phyloP scores from a whole-genome alignment of 2,797 vertebrate species.

The Cynopterus sphinx region DNA sequence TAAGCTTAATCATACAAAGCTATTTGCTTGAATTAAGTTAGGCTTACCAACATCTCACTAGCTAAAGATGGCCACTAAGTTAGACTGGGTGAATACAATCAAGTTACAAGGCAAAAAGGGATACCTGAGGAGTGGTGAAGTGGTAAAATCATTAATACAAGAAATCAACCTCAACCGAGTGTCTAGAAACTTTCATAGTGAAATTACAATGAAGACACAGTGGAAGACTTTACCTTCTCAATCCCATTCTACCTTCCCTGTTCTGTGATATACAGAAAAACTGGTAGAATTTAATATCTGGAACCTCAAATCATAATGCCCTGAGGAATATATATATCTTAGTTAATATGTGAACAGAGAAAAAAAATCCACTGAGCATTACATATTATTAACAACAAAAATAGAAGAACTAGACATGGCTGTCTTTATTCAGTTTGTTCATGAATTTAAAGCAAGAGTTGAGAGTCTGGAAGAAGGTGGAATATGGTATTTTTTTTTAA shows the following conservation, averaged over 20 bases:
- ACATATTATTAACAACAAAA: background rate
- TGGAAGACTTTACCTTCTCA: background rate
- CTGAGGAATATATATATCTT: background rate
- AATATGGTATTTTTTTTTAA: background rate
- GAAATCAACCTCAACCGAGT: background rate
- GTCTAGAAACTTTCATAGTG: background rate
- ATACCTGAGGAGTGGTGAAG: background rate
- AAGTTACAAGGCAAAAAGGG: background rate
- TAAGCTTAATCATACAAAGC: background rate
- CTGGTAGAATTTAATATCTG: background rate
- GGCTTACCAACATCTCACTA: background rate
- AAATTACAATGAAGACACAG: background rate
- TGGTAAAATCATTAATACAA: background rate
- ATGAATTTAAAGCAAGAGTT: background rate
- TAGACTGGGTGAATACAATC: background rate
- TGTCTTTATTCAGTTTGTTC: background rate
- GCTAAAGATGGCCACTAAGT: background rate
- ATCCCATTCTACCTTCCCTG: fast-evolving
- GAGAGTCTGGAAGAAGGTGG: background rate
- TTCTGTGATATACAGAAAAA: background rate
- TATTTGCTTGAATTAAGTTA: background rate
- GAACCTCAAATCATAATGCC: background rate
- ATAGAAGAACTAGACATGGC: background rate
- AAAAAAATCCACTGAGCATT: background rate
- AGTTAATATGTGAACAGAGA: background rate